These are phyloP conservation scores for Baccha elongata DNA, from an alignment of 2,888 invertebrate species.

Conservation along the genomic window DNA sequence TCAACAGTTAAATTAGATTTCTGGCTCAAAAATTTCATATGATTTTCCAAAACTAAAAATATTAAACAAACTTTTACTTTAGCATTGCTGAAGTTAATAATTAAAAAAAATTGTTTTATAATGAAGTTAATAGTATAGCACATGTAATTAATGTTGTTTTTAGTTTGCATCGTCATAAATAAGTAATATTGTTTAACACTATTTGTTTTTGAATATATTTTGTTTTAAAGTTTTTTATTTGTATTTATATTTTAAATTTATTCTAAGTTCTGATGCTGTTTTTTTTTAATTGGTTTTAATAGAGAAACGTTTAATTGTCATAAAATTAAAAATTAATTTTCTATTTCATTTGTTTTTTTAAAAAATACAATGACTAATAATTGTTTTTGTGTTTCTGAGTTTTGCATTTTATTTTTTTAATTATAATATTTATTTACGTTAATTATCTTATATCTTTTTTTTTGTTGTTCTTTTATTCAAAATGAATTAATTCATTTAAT, in stretches of 20 bases:
- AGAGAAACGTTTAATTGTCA: constrained; percentile 69
- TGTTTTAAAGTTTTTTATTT: constrained; percentile 38
- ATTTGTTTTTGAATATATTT: constrained; percentile 56
- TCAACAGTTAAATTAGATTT: too few species aligned
- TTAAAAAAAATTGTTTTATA: not conserved
- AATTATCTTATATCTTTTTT: constrained; percentile 44
- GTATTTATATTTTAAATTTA: constrained; percentile 40
- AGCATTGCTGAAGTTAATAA: not conserved
- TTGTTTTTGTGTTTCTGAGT: constrained; percentile 64
- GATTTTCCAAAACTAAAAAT: not conserved
- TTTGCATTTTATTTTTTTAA: constrained; percentile 58
- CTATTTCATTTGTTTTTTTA: constrained; percentile 65
- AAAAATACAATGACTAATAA: constrained; percentile 66
- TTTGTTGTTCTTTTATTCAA: constrained; percentile 31
- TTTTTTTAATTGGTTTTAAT: constrained; percentile 48
- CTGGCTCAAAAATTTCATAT: constrained; percentile 2
- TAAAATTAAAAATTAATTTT: constrained; percentile 61
- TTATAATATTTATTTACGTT: constrained; percentile 65
- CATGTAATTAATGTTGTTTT: constrained; percentile 40
- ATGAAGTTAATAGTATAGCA: constrained; percentile 34
- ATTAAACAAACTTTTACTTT: not conserved
- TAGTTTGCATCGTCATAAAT: constrained; percentile 58
- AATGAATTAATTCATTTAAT: constrained; percentile 73
- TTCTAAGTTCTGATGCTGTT: constrained; percentile 43
- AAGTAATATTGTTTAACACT: constrained; percentile 58